A percentile compares a stretch with the other conserved stretches of the same genome.
Evolutionary conservation across 2,888 invertebrate genomes (phyloP).

Genomic region (Galerucella nymphaeae): DNA sequence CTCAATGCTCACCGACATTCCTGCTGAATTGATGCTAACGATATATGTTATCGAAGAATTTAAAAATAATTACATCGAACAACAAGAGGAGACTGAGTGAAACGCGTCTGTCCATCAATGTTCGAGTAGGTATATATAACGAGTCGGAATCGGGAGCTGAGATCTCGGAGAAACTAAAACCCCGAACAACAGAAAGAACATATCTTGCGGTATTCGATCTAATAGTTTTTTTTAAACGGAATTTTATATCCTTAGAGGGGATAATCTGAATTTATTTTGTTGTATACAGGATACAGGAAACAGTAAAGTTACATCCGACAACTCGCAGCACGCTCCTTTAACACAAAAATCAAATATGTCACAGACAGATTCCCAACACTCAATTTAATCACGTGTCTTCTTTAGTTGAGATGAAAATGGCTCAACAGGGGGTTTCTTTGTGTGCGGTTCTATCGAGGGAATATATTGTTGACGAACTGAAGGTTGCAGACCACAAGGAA

Average conservation of each 20-base stretch:
- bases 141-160: constrained; percentile 50
- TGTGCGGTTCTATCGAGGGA: constrained; percentile 20
- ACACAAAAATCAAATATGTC: constrained; percentile 4
- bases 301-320: constrained; percentile 1
- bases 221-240: constrained; percentile 35
- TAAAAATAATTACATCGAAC: constrained; percentile 63
- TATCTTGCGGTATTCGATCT: constrained; percentile 38
- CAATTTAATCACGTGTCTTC: constrained; percentile 29
- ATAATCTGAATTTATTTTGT: background rate
- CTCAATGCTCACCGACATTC: constrained; percentile 52
- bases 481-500: constrained; percentile 6
- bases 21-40: constrained; percentile 57
- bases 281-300: background rate
- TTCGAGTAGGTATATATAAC: constrained; percentile 54
- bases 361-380: background rate
- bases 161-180: constrained; percentile 46
- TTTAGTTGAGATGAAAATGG: constrained; percentile 26
- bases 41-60: constrained; percentile 64
- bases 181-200: constrained; percentile 13
- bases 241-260: constrained; percentile 36
- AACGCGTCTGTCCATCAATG: constrained; percentile 62
- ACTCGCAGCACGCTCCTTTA: background rate
- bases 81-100: constrained; percentile 57
- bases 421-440: constrained; percentile 29
- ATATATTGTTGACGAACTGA: constrained; percentile 15